Conservation (phyloP, 2,113 vertebrate genomes). For the Petrocephalus microphthalmus region DNA sequence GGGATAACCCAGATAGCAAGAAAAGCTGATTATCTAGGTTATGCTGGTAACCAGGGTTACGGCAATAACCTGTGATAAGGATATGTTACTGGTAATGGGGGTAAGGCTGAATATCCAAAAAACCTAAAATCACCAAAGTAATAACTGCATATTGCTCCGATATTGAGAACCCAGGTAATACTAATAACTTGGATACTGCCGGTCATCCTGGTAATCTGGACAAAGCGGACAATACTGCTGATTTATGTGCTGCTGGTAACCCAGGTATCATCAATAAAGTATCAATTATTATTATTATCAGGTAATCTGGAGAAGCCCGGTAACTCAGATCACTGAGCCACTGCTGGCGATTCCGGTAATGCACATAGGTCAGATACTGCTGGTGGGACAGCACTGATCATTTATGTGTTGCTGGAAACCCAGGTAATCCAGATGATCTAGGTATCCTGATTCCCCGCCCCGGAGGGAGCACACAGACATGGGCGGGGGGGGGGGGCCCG, state of each 20-base stretch:
- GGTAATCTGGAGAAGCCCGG: too few species aligned
- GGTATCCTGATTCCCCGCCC: background rate
- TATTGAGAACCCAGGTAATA: background rate
- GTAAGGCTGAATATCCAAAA: background rate
- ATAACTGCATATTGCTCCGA: background rate
- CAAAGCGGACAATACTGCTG: background rate
- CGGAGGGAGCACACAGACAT: background rate
- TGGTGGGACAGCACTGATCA: background rate
- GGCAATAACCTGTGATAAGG: background rate
- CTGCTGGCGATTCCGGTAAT: too few species aligned
- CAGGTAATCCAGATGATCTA: background rate
- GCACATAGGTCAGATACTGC: background rate
- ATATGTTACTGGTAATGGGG: background rate
- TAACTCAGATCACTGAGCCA: too few species aligned
- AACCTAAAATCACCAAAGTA: background rate
- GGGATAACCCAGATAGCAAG: too few species aligned
- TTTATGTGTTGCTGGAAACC: background rate
- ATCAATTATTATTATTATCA: too few species aligned
- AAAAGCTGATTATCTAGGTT: too few species aligned
- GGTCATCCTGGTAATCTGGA: background rate
- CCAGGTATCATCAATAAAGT: too few species aligned
- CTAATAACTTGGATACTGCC: background rate
- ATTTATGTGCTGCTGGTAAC: background rate
- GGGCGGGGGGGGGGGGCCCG: background rate
- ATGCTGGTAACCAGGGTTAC: too few species aligned